Evolutionary conservation across 2,113 vertebrate species (phyloP).

Genomic region (Rhombomys opimus): DNA sequence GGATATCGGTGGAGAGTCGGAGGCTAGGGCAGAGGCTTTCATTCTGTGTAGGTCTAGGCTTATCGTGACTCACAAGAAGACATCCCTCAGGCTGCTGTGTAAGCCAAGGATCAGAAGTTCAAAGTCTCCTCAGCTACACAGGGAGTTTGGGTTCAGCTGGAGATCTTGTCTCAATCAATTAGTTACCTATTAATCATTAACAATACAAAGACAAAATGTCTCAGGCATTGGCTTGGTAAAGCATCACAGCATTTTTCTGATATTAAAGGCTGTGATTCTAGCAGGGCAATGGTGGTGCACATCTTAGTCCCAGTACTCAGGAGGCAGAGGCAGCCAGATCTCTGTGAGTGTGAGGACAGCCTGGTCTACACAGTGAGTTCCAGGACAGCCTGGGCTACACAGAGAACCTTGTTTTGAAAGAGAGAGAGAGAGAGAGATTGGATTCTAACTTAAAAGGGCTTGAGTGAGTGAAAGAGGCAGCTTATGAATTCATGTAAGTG

Average conservation of each 20-base stretch:
- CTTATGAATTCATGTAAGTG: neutral
- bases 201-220: neutral
- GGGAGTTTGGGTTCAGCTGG: neutral
- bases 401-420: neutral
- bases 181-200: neutral
- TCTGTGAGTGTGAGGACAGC: neutral
- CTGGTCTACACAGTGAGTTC: neutral
- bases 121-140: neutral
- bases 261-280: neutral
- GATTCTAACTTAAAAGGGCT: neutral
- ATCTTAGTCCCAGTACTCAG: neutral
- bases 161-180: neutral
- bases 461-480: neutral
- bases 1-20: neutral
- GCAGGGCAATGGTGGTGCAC: neutral
- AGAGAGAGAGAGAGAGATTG: no score
- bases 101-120: neutral
- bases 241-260: neutral
- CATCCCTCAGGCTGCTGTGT: neutral
- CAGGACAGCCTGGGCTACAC: neutral
- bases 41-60: neutral
- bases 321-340: neutral
- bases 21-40: neutral
- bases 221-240: neutral
- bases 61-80: neutral